These are phyloP conservation scores for Agrilus mali DNA, from an alignment of 2,888 invertebrate species.

Conservation along the genomic window DNA sequence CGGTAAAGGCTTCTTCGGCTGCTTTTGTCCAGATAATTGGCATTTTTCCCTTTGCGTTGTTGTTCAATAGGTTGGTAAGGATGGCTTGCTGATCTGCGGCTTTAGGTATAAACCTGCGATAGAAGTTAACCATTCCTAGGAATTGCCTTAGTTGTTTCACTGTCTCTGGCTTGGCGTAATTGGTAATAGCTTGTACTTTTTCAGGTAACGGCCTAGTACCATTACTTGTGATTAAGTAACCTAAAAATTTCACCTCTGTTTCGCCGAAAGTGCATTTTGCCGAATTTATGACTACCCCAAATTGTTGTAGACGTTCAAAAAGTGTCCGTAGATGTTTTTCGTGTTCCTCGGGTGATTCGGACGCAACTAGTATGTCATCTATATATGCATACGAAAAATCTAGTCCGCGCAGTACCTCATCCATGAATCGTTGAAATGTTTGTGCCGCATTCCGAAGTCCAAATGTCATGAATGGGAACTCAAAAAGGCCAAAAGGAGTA, in stretches of 20 bases:
- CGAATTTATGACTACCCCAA: conserved; percentile 20
- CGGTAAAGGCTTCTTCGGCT: conserved; percentile 7
- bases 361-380: conserved; percentile 23
- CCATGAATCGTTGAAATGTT: conserved; percentile 29
- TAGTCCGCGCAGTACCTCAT: conserved; percentile 18
- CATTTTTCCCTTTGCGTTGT: conserved; percentile 1
- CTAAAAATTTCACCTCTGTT: conserved; percentile 17
- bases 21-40: neutral
- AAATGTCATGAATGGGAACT: conserved; percentile 24
- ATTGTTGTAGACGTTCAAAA: conserved; percentile 17
- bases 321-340: conserved; percentile 15
- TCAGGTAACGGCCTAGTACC: conserved; percentile 22
- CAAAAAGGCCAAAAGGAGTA: conserved; percentile 16
- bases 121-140: conserved; percentile 27
- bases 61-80: conserved; percentile 19
- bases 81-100: conserved; percentile 25
- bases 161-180: conserved; percentile 18
- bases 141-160: conserved; percentile 20
- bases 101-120: conserved; percentile 23
- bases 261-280: conserved; percentile 22
- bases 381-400: conserved; percentile 24
- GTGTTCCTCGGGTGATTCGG: conserved; percentile 15
- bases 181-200: conserved; percentile 20
- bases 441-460: conserved; percentile 30
- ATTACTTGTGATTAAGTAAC: conserved; percentile 12